Conservation (phyloP, 2,113 vertebrate species). For the Spheniscus mendiculus region DNA sequence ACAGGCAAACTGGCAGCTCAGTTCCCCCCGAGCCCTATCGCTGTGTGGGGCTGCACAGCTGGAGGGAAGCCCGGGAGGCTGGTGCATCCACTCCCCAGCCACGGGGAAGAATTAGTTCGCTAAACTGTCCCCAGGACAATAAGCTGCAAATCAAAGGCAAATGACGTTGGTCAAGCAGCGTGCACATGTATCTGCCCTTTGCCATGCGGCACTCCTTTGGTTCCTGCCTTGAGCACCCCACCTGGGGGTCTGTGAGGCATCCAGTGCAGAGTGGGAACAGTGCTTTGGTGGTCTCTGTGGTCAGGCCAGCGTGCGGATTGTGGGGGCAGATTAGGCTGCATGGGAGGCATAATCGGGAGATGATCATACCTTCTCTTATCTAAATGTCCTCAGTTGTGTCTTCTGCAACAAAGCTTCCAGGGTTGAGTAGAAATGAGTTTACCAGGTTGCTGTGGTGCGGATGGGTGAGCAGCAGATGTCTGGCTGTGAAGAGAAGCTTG, state of each 20-base stretch:
- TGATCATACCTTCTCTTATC: background rate
- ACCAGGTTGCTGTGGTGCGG: background rate
- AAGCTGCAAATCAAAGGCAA: background rate
- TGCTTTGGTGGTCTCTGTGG: background rate
- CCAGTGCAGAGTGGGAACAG: background rate
- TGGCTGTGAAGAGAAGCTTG: background rate
- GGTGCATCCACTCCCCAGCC: background rate
- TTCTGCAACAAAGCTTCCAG: background rate
- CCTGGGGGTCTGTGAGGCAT: background rate
- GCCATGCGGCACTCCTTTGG: fast-evolving
- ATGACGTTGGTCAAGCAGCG: background rate
- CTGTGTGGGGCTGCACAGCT: background rate
- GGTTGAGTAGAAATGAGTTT: background rate
- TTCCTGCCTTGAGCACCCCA: fast-evolving
- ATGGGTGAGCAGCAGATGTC: background rate
- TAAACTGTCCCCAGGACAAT: background rate
- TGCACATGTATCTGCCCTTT: background rate
- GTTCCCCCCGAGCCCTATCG: fast-evolving
- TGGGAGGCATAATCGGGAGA: background rate
- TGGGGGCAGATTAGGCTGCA: background rate
- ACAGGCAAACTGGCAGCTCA: background rate
- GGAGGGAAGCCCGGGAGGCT: background rate
- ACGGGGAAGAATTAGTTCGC: background rate
- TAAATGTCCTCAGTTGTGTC: background rate
- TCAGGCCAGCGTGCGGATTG: background rate